Conservation (phyloP, 1,140 invertebrate species). For the Philopotamus ludificatus region DNA sequence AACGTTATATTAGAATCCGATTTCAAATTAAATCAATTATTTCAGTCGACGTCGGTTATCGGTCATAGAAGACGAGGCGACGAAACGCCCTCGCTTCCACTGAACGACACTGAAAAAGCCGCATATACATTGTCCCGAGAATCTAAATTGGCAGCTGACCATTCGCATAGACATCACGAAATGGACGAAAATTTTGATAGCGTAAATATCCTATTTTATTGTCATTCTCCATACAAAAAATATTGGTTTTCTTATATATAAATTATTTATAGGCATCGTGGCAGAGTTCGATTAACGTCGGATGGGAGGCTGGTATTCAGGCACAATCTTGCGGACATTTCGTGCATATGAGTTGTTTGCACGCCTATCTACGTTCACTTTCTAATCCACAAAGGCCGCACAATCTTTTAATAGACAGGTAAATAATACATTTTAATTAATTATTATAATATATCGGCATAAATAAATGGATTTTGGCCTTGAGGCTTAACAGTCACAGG, state of each 20-base stretch:
- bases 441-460: too few species aligned
- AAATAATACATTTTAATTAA: constrained; percentile 43
- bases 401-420: constrained; percentile 70
- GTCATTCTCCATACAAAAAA: not conserved
- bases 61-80: constrained; percentile 66
- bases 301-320: constrained; percentile 90
- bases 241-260: constrained; percentile 8
- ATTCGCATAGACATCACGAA: constrained; percentile 68
- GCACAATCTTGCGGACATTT: constrained; percentile 97
- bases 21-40: constrained; percentile 26
- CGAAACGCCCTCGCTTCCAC: constrained; percentile 44
- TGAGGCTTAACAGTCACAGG: too few species aligned
- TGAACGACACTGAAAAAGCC: constrained; percentile 57
- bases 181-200: constrained; percentile 72
- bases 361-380: constrained; percentile 82
- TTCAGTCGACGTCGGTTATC: constrained; percentile 76
- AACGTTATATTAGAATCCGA: not conserved
- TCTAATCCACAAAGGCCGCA: constrained; percentile 71
- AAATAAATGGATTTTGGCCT: too few species aligned
- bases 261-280: constrained; percentile 65
- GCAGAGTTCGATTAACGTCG: constrained; percentile 81
- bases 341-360: constrained; percentile 89
- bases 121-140: constrained; percentile 64
- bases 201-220: constrained; percentile 51
- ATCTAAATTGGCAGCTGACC: constrained; percentile 63